A percentile compares a stretch with the other conserved stretches of the same genome.
Evolutionary conservation across 2,888 invertebrate species (phyloP).

Genomic region (Chrysotoxum bicinctum): DNA sequence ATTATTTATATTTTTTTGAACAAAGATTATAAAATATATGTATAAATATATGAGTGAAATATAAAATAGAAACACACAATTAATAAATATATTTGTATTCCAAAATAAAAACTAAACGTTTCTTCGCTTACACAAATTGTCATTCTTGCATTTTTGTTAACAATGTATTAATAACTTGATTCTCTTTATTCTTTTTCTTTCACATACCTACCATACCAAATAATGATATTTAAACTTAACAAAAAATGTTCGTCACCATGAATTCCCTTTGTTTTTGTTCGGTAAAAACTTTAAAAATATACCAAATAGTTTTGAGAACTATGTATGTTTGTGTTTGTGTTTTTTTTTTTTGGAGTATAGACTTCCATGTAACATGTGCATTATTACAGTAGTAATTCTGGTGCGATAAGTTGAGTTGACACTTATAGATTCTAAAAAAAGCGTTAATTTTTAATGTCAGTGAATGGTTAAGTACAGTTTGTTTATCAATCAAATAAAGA

Average conservation of each 20-base stretch:
- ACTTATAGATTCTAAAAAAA: slow-evolving; percentile 23
- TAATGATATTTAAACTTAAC: not conserved
- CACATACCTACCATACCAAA: slow-evolving; percentile 22
- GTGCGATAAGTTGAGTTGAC: slow-evolving; percentile 44
- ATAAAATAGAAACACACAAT: slow-evolving; percentile 40
- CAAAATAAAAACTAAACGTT: slow-evolving; percentile 43
- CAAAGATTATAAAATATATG: slow-evolving; percentile 69
- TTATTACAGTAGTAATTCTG: slow-evolving; percentile 44
- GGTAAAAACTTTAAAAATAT: not conserved
- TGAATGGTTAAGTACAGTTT: slow-evolving; percentile 40
- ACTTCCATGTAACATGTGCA: slow-evolving; percentile 62
- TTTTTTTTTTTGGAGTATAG: not conserved
- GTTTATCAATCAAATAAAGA: slow-evolving; percentile 38
- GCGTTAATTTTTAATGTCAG: slow-evolving; percentile 42
- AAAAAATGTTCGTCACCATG: not conserved
- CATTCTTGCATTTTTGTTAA: slow-evolving; percentile 9
- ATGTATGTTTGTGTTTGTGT: not conserved
- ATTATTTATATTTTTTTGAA: slow-evolving; percentile 43
- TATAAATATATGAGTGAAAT: slow-evolving; percentile 60
- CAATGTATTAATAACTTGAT: not conserved
- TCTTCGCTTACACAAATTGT: slow-evolving; percentile 21
- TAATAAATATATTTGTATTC: slow-evolving; percentile 11
- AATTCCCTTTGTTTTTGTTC: not conserved
- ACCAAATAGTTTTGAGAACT: not conserved
- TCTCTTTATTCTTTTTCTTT: slow-evolving; percentile 21